Evolutionary conservation across 2,888 invertebrate genomes (phyloP).

Genomic region (Chorisops tibialis): DNA sequence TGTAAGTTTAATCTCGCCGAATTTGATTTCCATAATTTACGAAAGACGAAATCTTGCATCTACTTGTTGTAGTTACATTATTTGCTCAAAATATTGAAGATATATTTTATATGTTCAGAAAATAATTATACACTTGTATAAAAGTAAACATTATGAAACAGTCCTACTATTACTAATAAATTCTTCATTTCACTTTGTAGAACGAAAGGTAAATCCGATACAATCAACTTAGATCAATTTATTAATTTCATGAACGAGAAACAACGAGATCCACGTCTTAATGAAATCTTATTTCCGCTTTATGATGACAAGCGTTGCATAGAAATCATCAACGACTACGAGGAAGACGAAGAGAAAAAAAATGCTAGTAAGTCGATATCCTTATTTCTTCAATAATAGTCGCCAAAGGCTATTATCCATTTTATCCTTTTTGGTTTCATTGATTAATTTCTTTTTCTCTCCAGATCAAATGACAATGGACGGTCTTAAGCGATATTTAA

Average conservation of each 20-base stretch:
- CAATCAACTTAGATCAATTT: constrained; percentile 81
- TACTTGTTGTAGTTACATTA: too few relatives aligned
- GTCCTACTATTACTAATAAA: not conserved
- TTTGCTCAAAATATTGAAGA: too few relatives aligned
- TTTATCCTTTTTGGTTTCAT: not conserved
- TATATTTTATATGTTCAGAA: too few relatives aligned
- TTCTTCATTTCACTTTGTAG: constrained; percentile 54
- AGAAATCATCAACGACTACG: constrained; percentile 92
- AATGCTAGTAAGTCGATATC: constrained; percentile 38
- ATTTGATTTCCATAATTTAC: too few relatives aligned
- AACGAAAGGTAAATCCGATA: constrained; percentile 85
- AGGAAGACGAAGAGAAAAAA: constrained; percentile 74
- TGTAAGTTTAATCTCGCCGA: constrained; percentile 79
- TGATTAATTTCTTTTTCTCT: constrained; percentile 35
- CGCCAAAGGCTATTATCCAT: not conserved
- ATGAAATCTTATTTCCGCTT: constrained; percentile 96
- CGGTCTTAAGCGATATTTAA: constrained; percentile 95
- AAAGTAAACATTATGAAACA: too few relatives aligned
- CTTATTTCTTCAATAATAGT: not conserved
- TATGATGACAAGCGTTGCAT: constrained; percentile 91
- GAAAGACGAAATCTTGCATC: too few relatives aligned
- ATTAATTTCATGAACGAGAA: constrained; percentile 94
- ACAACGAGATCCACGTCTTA: constrained; percentile 95
- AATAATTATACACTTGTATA: too few relatives aligned
- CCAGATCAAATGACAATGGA: constrained; percentile 84